A percentile compares a stretch with the other conserved stretches of the same genome.
Conservation (phyloP, 2,888 invertebrate species). For the Acleris cristana region DNA sequence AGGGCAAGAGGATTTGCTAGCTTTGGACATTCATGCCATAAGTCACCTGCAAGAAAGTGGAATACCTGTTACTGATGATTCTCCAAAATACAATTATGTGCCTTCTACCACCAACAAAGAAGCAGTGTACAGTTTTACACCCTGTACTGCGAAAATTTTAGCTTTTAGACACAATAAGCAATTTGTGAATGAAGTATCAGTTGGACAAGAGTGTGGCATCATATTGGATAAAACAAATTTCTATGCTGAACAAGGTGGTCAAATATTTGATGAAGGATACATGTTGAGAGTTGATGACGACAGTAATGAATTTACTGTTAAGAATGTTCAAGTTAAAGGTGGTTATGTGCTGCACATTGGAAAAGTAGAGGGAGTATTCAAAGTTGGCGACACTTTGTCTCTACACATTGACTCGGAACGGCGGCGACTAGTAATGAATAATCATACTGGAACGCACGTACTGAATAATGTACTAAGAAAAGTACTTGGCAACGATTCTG, state of each 20-base stretch:
- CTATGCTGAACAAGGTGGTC: conserved; percentile 99
- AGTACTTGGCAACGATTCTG: conserved; percentile 95
- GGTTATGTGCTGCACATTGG: conserved; percentile 98
- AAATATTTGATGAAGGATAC: conserved; percentile 98
- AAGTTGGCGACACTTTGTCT: conserved; percentile 92
- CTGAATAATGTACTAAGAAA: conserved; percentile 96
- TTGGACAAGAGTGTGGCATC: conserved; percentile 96
- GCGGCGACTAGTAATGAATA: conserved; percentile 97
- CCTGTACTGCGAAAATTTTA: conserved; percentile 90
- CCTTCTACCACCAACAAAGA: conserved; percentile 85
- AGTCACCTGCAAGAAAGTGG: conserved; percentile 92
- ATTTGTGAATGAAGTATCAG: conserved; percentile 92
- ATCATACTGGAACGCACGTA: conserved; percentile 99
- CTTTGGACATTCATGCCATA: conserved; percentile 97
- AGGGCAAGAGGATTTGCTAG: conserved; percentile 91
- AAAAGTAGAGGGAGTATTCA: conserved; percentile 91
- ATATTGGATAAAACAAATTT: conserved; percentile 96
- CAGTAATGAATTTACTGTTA: conserved; percentile 95
- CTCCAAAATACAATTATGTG: conserved; percentile 94
- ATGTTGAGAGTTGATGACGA: conserved; percentile 92
- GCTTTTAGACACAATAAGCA: conserved; percentile 91
- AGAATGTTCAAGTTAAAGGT: conserved; percentile 96
- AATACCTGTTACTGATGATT: conserved; percentile 94
- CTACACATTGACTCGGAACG: conserved; percentile 93
- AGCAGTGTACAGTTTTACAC: conserved; percentile 89